Evolutionary conservation across 2,888 invertebrate species (phyloP), one percentile per base, ranked within the genome.

Genomic region (Cancer borealis): DNA sequence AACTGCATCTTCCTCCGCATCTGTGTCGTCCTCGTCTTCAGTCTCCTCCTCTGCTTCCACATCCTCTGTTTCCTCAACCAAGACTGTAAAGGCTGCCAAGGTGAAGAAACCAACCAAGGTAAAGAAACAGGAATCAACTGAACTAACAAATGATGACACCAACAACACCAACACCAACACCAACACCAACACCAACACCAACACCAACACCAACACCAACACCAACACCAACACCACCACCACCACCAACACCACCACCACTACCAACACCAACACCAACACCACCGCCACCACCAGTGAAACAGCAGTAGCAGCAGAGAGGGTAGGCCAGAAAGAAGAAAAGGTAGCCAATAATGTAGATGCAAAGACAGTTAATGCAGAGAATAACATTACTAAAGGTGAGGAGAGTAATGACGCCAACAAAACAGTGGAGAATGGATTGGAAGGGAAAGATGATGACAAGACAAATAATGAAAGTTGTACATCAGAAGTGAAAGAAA

Each of bases 91-190:
- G 73, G 45, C 91, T 39, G 60, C 46, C 46, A 91, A 91, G 73
- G 91, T 91, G 39, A 91, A 91, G 49, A 91, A 91, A 45, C 73
- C 91, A 66, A 45, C 91, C 73, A 91, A 91, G 46, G 21, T 45
- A 26, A 91, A 73, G 46, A 91, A 73, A 21, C 66, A 91, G 73
- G 91, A 91, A 14, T 49, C 88, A 17, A 47, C 91, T 21, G 73
- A 45, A 91, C 46, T 26, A 5, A n/a, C 91, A 30, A 21, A 5
- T 49, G 17, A 47, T 89, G 88, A 89, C 21, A n/a, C 45, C 39
- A 54, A 17, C 60, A 60, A 5, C 39, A 39, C 39, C 39, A 39
- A 39, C 39, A 39, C 39, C 39, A 39, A 0, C 39, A 39, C 0
- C 39, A 39, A 0, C 39, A 54, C 66, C 84, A 84, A 89, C 21